Evolutionary conservation across 2,888 invertebrate genomes (phyloP).

Genomic region (Lomographa bimaculata): DNA sequence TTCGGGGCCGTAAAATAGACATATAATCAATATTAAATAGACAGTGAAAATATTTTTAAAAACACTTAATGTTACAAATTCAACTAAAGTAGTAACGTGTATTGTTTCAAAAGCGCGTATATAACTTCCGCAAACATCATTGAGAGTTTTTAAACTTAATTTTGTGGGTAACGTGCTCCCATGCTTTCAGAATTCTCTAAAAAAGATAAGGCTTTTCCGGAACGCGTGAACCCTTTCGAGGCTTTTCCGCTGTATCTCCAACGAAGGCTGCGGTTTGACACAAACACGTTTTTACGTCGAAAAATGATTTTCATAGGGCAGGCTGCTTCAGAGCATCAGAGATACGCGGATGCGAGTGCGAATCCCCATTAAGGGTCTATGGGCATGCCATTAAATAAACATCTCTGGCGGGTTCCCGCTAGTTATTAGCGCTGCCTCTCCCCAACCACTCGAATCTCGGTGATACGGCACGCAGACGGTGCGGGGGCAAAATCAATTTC

Average conservation of each 20-base stretch:
- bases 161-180: background rate
- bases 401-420: slow-evolving; percentile 74
- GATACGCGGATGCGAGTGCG: slow-evolving; percentile 39
- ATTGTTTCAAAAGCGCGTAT: no score
- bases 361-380: slow-evolving; percentile 77
- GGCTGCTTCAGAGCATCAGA: slow-evolving; percentile 31
- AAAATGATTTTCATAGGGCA: slow-evolving; percentile 47
- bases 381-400: slow-evolving; percentile 81
- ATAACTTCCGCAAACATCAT: no score
- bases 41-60: no score
- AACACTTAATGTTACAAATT: no score
- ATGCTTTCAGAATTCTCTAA: background rate
- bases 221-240: slow-evolving; percentile 4
- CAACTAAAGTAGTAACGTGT: no score
- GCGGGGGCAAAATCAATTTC: slow-evolving; percentile 78
- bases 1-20: no score
- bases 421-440: slow-evolving; percentile 77
- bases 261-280: slow-evolving; percentile 7
- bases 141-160: background rate
- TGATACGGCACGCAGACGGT: slow-evolving; percentile 80
- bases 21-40: no score
- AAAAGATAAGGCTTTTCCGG: slow-evolving; percentile 6
- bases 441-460: slow-evolving; percentile 72
- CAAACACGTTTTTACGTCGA: slow-evolving; percentile 34
- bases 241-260: slow-evolving; percentile 7